Percentiles rank a stretch among this genome's conserved stretches.
Evolutionary conservation across 2,888 invertebrate genomes (phyloP).

Genomic region (Tetrapedia diversipes): DNA sequence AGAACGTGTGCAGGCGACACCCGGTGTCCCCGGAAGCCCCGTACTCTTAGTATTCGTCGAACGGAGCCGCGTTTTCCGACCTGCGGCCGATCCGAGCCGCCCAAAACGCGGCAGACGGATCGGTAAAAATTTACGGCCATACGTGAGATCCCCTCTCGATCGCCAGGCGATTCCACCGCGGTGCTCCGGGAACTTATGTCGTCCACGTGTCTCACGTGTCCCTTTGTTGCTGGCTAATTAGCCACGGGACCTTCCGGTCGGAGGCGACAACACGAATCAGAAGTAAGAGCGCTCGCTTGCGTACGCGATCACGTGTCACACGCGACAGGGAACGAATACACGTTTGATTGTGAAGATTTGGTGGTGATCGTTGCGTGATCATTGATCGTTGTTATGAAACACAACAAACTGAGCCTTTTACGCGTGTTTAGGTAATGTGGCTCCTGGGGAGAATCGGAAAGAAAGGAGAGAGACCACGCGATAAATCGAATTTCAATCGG

Average conservation of each 20-base stretch:
- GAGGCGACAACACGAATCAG: neutral
- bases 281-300: neutral
- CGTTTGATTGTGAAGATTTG: neutral
- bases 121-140: slow-evolving; percentile 65
- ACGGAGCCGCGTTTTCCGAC: slow-evolving; percentile 68
- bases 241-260: slow-evolving; percentile 9
- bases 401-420: too few species aligned
- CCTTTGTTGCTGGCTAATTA: slow-evolving; percentile 35
- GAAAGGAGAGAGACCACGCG: too few species aligned
- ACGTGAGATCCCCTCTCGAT: slow-evolving; percentile 64
- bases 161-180: slow-evolving; percentile 36
- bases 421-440: too few species aligned
- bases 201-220: slow-evolving; percentile 50
- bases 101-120: slow-evolving; percentile 47
- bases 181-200: slow-evolving; percentile 33
- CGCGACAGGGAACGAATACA: neutral
- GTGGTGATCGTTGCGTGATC: too few species aligned
- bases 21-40: slow-evolving; percentile 67
- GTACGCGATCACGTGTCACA: neutral
- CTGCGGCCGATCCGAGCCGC: slow-evolving; percentile 53
- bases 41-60: slow-evolving; percentile 71
- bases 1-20: slow-evolving; percentile 15
- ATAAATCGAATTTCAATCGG: too few species aligned
- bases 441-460: too few species aligned
- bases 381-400: too few species aligned